Evolutionary conservation across 1,140 invertebrate genomes (phyloP).

Genomic region (Drosophila simulans): DNA sequence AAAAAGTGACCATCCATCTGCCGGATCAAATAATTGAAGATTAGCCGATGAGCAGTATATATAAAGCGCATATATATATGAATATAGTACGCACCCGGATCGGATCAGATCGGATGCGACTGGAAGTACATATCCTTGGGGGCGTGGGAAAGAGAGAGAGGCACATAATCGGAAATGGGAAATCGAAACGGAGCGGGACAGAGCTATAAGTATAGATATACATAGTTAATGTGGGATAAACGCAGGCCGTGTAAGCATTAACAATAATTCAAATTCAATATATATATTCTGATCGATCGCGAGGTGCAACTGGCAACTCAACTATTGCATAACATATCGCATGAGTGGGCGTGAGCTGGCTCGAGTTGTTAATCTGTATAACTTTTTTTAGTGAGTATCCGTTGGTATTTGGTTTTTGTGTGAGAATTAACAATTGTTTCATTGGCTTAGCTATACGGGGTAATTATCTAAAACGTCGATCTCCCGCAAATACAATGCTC

Average conservation of each 20-base stretch:
- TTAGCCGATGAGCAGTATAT: constrained; percentile 18
- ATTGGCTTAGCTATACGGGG: constrained; percentile 30
- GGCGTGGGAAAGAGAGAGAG: constrained; percentile 16
- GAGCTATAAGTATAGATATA: not conserved
- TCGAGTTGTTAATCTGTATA: no score
- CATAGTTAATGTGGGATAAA: not conserved
- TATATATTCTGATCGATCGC: constrained; percentile 25
- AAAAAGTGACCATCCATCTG: constrained; percentile 47
- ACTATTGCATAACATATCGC: constrained; percentile 36
- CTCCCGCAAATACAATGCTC: constrained; percentile 12
- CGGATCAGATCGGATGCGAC: not conserved
- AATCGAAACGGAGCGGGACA: constrained; percentile 14
- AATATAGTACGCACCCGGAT: not conserved
- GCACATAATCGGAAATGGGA: constrained; percentile 22
- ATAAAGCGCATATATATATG: constrained; percentile 2
- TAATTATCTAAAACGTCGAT: not conserved
- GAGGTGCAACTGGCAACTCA: constrained; percentile 29
- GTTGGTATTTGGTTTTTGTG: constrained; percentile 18
- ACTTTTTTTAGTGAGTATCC: not conserved
- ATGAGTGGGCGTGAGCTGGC: not conserved
- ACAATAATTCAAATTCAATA: constrained; percentile 19
- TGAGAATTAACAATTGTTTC: constrained; percentile 50
- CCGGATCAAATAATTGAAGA: constrained; percentile 30
- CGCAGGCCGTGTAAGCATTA: constrained; percentile 11
- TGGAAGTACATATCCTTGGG: constrained; percentile 16